Percentiles rank a stretch among this genome's conserved stretches.
Evolutionary conservation across 1,140 invertebrate genomes (phyloP).

Genomic region (Microplitis mediator): DNA sequence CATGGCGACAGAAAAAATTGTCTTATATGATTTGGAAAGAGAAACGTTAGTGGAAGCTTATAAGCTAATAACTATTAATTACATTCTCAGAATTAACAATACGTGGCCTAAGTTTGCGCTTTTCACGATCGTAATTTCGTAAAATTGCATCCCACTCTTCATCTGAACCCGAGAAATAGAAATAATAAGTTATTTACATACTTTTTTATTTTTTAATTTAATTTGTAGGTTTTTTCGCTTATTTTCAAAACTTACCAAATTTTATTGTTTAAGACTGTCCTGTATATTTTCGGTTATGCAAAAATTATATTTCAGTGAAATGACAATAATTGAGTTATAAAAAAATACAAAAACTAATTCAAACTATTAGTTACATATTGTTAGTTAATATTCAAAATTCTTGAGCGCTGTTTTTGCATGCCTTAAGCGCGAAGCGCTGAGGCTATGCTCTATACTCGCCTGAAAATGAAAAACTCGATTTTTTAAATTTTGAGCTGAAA

Average conservation of each 20-base stretch:
- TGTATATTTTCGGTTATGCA: too few relatives aligned
- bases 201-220: too few relatives aligned
- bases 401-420: too few relatives aligned
- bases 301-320: too few relatives aligned
- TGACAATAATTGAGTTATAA: too few relatives aligned
- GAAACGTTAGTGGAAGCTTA: not conserved
- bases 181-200: too few relatives aligned
- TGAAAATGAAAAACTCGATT: not conserved
- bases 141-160: conserved; percentile 2
- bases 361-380: too few relatives aligned
- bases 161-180: conserved; percentile 6
- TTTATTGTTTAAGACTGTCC: too few relatives aligned
- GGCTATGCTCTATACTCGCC: not conserved
- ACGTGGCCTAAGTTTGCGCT: not conserved
- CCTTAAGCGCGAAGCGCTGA: not conserved
- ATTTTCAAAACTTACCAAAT: too few relatives aligned
- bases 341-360: too few relatives aligned
- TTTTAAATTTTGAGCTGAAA: not conserved
- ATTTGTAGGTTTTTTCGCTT: too few relatives aligned
- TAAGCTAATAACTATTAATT: conserved; percentile 1
- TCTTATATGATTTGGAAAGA: not conserved
- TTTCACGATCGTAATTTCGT: not conserved
- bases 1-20: not conserved
- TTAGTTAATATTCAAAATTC: too few relatives aligned
- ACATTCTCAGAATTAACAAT: conserved; percentile 2